Conservation (phyloP, 2,113 vertebrate species). For the Cyprinus carpio region DNA sequence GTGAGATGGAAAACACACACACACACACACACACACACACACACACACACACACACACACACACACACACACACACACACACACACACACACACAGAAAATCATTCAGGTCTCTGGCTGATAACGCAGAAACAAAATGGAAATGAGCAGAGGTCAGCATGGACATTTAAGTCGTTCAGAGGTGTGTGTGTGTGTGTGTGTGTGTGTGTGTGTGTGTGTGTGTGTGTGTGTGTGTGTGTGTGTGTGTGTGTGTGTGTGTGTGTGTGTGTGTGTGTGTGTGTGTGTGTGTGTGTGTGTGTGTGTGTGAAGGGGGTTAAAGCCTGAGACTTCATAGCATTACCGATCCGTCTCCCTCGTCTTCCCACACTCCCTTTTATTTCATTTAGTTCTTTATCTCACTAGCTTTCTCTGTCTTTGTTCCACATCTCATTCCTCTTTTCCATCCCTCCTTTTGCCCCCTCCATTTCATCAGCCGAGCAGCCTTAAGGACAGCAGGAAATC, state of each 20-base stretch:
- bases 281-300: neutral
- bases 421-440: neutral
- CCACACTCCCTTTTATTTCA: slow-evolving; percentile 19
- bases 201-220: neutral
- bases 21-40: neutral
- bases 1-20: neutral
- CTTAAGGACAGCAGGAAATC: slow-evolving; percentile 48
- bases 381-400: slow-evolving; percentile 25
- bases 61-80: neutral
- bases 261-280: slow-evolving; percentile 8
- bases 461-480: slow-evolving; percentile 45
- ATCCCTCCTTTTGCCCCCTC: neutral
- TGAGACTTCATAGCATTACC: neutral
- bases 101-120: slow-evolving; percentile 22
- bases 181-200: neutral
- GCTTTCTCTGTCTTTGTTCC: neutral
- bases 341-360: neutral
- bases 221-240: neutral
- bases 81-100: neutral
- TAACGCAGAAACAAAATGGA: slow-evolving; percentile 1
- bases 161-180: slow-evolving; percentile 7
- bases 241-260: neutral
- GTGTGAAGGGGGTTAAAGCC: neutral
- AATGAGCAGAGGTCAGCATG: neutral
- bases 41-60: neutral